Evolutionary conservation across 2,113 vertebrate genomes (phyloP).

Genomic region (Empidonax alnorum): DNA sequence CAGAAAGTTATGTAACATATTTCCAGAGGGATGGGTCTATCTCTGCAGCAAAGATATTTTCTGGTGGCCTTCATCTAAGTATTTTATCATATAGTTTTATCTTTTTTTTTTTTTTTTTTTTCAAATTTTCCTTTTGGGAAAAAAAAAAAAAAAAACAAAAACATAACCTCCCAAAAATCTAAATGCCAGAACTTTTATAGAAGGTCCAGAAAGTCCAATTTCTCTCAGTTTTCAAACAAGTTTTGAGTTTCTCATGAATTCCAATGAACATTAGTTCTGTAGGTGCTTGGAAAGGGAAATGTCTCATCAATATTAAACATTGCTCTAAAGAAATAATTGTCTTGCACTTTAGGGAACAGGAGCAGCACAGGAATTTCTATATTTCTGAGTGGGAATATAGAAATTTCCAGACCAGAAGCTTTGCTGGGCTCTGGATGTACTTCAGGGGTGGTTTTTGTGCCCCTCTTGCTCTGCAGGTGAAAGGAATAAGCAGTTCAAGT

Average conservation of each 20-base stretch:
- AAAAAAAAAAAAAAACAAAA: neutral
- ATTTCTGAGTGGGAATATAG: neutral
- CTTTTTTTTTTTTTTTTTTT: neutral
- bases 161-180: neutral
- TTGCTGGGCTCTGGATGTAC: neutral
- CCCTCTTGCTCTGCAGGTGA: neutral
- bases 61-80: neutral
- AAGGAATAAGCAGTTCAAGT: neutral
- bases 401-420: neutral
- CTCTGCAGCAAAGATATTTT: neutral
- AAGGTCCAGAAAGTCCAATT: neutral
- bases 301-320: neutral
- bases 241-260: no score
- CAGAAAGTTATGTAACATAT: neutral
- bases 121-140: neutral
- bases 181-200: neutral
- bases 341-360: neutral
- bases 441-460: neutral
- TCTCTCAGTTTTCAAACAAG: neutral
- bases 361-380: neutral
- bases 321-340: neutral
- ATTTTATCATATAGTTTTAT: neutral
- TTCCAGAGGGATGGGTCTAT: neutral
- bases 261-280: neutral
- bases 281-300: neutral